Percentiles rank a stretch among this genome's conserved stretches.
These are phyloP conservation scores for Phaetusa simplex DNA, from an alignment of 2,113 vertebrate species.

Conservation along the genomic window DNA sequence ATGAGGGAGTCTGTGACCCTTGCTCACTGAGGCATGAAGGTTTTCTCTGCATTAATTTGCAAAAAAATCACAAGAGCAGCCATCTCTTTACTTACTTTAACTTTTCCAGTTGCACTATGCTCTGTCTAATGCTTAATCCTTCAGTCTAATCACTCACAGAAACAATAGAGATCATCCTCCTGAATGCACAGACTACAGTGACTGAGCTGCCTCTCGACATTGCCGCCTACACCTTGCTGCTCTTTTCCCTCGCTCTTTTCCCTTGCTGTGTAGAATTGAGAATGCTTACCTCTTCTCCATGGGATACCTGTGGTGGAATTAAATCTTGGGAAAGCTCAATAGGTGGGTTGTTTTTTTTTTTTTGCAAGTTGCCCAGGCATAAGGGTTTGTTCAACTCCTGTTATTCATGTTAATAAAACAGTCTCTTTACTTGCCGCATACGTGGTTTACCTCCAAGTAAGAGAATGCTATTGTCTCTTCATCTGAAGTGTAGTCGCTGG, in stretches of 20 bases:
- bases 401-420: background rate
- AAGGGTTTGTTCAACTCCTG: background rate
- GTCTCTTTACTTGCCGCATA: background rate
- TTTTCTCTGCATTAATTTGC: background rate
- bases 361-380: background rate
- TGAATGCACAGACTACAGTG: background rate
- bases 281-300: background rate
- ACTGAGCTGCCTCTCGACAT: background rate
- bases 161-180: background rate
- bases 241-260: background rate
- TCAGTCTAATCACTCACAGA: background rate
- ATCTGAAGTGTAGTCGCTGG: background rate
- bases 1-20: background rate
- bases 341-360: background rate
- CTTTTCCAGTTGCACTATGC: background rate
- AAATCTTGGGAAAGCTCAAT: background rate
- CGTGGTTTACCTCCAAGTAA: background rate
- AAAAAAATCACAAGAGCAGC: background rate
- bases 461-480: background rate
- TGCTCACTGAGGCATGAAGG: background rate
- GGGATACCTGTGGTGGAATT: background rate
- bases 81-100: background rate
- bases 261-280: background rate
- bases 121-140: background rate
- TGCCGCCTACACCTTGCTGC: background rate